phyloP scores from a whole-genome alignment of 2,113 vertebrate genomes.

The Camelus dromedarius region DNA sequence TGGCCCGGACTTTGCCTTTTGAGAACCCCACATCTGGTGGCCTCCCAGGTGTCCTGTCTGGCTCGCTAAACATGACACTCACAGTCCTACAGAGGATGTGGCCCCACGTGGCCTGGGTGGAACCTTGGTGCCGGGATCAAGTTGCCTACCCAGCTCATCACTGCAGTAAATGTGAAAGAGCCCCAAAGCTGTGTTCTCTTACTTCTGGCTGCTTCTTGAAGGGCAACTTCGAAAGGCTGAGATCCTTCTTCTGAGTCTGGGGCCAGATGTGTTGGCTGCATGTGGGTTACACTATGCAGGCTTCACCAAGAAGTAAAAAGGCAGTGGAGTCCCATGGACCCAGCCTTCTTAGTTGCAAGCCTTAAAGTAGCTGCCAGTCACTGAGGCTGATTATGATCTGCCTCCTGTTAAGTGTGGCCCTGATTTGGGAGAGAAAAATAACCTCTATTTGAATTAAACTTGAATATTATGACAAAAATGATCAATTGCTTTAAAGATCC shows the following conservation, averaged over 20 bases:
- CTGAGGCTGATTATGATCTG: not conserved
- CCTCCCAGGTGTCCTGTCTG: not conserved
- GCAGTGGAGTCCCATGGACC: not conserved
- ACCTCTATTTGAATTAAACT: not conserved
- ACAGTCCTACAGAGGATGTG: accelerated
- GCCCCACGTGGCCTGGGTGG: not conserved
- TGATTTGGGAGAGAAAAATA: not conserved
- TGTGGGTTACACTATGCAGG: not conserved
- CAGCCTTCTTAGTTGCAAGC: not conserved
- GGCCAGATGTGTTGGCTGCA: not conserved
- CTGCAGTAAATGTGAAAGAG: no score
- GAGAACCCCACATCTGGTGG: not conserved
- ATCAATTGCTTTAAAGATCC: not conserved
- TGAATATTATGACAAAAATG: not conserved
- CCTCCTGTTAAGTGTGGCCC: not conserved
- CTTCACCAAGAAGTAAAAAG: not conserved
- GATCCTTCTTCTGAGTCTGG: not conserved
- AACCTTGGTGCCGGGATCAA: no score
- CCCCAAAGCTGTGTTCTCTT: not conserved
- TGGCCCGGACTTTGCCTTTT: not conserved
- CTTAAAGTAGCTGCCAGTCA: not conserved
- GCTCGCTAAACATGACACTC: not conserved
- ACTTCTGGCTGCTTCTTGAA: accelerated
- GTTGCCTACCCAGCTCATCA: not conserved
- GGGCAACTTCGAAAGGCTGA: not conserved